phyloP scores from a whole-genome alignment of 2,888 invertebrate genomes.

The Tetrapedia diversipes region DNA sequence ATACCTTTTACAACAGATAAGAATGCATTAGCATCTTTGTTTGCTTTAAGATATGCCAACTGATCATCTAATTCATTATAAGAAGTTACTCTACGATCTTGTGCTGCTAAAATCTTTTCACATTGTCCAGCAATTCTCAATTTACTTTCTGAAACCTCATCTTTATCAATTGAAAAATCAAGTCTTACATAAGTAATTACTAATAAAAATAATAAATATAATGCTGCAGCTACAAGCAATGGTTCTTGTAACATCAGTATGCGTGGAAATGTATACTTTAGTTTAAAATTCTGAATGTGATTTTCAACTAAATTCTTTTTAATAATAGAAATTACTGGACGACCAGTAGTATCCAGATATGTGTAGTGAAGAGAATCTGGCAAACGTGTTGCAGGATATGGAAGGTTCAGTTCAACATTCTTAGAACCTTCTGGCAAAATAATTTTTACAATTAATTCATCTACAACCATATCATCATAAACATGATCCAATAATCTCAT shows the following conservation, averaged over 20 bases:
- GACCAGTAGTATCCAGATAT: constrained; percentile 96
- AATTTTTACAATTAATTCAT: constrained; percentile 93
- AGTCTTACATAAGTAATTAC: constrained; percentile 97
- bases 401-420: constrained; percentile 91
- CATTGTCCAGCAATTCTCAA: constrained; percentile 83
- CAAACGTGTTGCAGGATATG: constrained; percentile 90
- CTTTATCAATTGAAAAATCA: constrained; percentile 96
- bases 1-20: constrained; percentile 84
- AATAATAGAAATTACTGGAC: constrained; percentile 92
- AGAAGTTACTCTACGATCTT: constrained; percentile 85
- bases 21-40: constrained; percentile 84
- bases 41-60: constrained; percentile 85
- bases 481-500: constrained; percentile 98
- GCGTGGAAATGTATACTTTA: constrained; percentile 94
- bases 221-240: constrained; percentile 92
- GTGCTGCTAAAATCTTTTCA: constrained; percentile 85
- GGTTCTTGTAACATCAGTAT: constrained; percentile 96
- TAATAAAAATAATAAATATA: constrained; percentile 94
- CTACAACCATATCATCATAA: constrained; percentile 97
- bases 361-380: constrained; percentile 93
- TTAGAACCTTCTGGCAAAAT: constrained; percentile 96
- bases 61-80: constrained; percentile 87
- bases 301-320: constrained; percentile 96
- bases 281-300: constrained; percentile 97
- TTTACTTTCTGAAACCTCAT: constrained; percentile 84